phyloP scores from a whole-genome alignment of 2,797 vertebrate species.

The Sardinella longiceps region DNA sequence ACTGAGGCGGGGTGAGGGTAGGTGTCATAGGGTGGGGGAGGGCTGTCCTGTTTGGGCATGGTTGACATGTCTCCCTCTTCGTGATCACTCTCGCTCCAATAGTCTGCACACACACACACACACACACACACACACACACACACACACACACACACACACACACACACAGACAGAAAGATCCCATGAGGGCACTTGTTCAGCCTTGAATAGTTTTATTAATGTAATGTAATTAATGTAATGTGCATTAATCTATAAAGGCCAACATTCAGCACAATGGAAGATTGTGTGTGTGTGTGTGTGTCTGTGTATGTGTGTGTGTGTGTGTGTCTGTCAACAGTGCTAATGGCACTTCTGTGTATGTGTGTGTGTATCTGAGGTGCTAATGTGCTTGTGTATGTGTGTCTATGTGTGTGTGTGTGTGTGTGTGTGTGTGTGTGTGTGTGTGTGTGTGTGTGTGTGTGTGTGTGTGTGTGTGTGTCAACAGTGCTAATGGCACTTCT shows the following conservation, averaged over 20 bases:
- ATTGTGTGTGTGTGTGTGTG: background rate
- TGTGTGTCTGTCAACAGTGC: background rate
- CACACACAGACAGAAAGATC: too few species aligned
- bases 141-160: background rate
- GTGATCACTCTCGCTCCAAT: conserved; percentile 99
- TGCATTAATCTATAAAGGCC: background rate
- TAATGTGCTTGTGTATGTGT: too few species aligned
- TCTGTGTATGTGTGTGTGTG: background rate
- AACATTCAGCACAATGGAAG: background rate
- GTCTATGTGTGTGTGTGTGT: too few species aligned
- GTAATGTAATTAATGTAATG: background rate
- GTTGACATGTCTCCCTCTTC: conserved; percentile 92
- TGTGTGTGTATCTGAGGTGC: too few species aligned
- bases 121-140: conserved; percentile 16
- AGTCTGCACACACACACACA: conserved; percentile 76
- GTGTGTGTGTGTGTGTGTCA: too few species aligned
- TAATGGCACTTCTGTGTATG: too few species aligned
- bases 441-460: too few species aligned
- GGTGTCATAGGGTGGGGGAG: conserved; percentile 95
- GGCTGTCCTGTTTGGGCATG: conserved; percentile 94
- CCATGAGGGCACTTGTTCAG: background rate
- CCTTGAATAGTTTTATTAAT: background rate
- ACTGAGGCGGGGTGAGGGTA: conserved; percentile 92
- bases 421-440: too few species aligned
- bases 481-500: too few species aligned